Conservation (phyloP, 2,113 vertebrate species). For the Paraplagusia blochii region DNA sequence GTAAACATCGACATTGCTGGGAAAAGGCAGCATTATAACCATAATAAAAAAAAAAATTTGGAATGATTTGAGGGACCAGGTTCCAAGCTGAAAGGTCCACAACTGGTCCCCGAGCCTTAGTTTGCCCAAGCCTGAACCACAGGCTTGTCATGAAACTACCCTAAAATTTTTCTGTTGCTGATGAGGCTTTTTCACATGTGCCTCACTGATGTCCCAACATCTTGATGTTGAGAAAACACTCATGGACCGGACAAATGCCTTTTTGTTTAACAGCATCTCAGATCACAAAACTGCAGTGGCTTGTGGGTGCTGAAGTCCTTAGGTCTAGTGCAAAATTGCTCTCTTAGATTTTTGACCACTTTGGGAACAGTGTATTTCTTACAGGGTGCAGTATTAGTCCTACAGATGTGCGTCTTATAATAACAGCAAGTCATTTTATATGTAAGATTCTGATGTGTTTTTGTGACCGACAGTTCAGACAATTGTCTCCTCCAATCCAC, state of each 20-base stretch:
- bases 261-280: constrained; percentile 29
- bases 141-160: constrained; percentile 11
- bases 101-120: no score
- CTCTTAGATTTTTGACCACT: no score
- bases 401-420: constrained; percentile 4
- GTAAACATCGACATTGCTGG: no score
- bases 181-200: constrained; percentile 18
- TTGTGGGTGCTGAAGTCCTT: constrained; percentile 17
- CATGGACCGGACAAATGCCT: constrained; percentile 10
- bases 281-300: constrained; percentile 13
- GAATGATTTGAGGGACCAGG: no score
- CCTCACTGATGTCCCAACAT: constrained; percentile 16
- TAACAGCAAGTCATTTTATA: neutral
- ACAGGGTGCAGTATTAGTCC: neutral
- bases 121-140: no score
- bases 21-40: no score
- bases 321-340: constrained; percentile 4
- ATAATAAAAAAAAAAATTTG: no score
- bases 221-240: constrained; percentile 10
- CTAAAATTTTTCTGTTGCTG: constrained; percentile 3
- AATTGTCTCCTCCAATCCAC: neutral
- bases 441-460: neutral
- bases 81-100: no score
- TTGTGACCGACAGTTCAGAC: constrained; percentile 5
- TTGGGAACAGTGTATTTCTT: no score